Percentiles rank a stretch among this genome's conserved stretches.
Conservation (phyloP, 2,888 invertebrate species). For the Rotaria magnacalcarata region DNA sequence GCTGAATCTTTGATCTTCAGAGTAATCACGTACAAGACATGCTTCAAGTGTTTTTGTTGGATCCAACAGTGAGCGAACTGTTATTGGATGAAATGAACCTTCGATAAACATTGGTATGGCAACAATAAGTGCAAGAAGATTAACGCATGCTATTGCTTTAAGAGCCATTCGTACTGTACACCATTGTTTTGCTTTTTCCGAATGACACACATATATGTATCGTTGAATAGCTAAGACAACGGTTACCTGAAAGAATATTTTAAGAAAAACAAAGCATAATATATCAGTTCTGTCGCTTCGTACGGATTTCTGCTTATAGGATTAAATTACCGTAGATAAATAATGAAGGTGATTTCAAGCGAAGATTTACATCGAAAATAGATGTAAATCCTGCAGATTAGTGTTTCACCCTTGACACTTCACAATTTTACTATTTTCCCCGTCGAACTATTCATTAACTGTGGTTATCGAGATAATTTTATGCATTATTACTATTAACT, state of each 20-base stretch:
- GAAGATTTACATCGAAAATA: neutral
- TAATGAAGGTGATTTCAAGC: neutral
- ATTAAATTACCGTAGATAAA: neutral
- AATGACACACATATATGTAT: constrained; percentile 38
- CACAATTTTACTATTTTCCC: neutral
- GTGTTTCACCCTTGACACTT: neutral
- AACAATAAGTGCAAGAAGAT: neutral
- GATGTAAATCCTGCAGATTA: neutral
- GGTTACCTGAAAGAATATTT: neutral
- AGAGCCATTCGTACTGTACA: constrained; percentile 35
- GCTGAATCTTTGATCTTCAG: neutral
- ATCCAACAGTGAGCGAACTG: neutral
- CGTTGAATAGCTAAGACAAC: constrained; percentile 38
- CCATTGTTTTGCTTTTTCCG: constrained; percentile 25
- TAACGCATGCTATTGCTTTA: constrained; percentile 20
- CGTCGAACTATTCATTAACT: neutral
- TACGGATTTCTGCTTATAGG: neutral
- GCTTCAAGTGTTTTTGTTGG: neutral
- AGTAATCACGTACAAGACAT: neutral
- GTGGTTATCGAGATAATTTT: neutral
- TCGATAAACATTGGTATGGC: neutral
- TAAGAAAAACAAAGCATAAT: neutral
- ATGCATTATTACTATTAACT: neutral
- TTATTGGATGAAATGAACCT: neutral
- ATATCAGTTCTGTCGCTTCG: neutral